Base-by-base conservation (phyloP, 2,113 vertebrate species). In the Falcunculus frontatus region DNA sequence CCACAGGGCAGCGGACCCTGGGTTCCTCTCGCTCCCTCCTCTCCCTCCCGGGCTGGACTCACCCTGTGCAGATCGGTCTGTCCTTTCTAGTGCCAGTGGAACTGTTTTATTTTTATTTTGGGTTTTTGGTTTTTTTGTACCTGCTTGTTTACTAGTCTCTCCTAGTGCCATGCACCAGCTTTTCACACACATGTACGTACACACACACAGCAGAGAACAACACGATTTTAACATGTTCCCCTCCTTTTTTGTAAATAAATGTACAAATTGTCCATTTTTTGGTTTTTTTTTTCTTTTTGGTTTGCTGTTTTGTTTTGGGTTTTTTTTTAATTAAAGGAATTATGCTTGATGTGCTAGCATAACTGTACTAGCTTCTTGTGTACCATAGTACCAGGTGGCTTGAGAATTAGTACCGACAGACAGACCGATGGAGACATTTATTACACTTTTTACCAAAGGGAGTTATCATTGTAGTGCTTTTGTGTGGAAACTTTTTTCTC, bases 371-470 rank as follows among this genome's bases (percentile, higher is more conserved):
- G 98, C 98, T 98, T 98, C 97, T 98, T 97, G 98, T 98, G 97
- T 98, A 98, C 96, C 97, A 97, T 97, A 98, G 98, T 97, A 97
- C 97, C 96, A 84, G 97, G 97, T 97, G 97, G 98, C 97, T 97
- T 97, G 94, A 97, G 97, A 97, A 97, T 98, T 98, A 98, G 98
- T 97, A 96, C 95, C 81, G 74, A 96, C 90, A 94, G 97, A 96
- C 97, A 95, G 97, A 96, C 97, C 79, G 80, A 94, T 25, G 55
- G 95, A 97, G 97, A 95, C 98, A 96, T 98, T 98, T 98, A 97
- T 97, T 98, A 98, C 94, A 97, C 93, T 98, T 98, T 98, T 98
- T 98, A 98, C 98, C 98, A 98, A 98, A 98, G 98, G 98, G 98
- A 98, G 96, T 98, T 98, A 96, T 73, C 84, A 86, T 97, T 98